Evolutionary conservation across 2,888 invertebrate species (phyloP), one percentile per base, ranked within the genome.

Genomic region (Nomada fucata): DNA sequence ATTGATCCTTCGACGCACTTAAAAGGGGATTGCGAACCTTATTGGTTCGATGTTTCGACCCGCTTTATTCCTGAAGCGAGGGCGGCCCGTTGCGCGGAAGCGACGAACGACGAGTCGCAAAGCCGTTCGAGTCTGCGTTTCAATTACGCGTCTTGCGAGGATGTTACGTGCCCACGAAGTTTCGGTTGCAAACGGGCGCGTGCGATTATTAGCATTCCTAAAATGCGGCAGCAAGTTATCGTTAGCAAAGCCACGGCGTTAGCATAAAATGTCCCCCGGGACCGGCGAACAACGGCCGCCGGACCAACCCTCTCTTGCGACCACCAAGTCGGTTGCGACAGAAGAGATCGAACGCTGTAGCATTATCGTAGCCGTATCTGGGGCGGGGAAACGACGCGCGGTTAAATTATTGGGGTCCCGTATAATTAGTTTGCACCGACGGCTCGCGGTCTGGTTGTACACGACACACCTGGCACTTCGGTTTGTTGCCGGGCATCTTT

Each of bases 361-460:
- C 83, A 83, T 90, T 91, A 92, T 92, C 91, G 85, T 72, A 79
- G 83, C 78, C 78, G 82, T 90, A 92, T 91, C 90, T 89, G 82
- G 82, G 88, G 71, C 85, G 85, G 85, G 85, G 89, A 84, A 86
- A 88, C 81, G 86, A 72, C 86, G 84, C 82, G 86, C 79, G 86
- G 88, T 86, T 91, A 89, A 92, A 91, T 92, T 91, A 92, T 92
- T 89, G 86, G 89, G 89, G 89, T 82, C 86, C 88, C 88, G 88
- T 90, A 89, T 92, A 92, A 92, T 92, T 91, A 89, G 91, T 82
- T 82, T 86, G 86, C 76, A 75, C 86, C 88, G 88, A 90, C 89
- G 89, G 90, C 88, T 88, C 90, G 91, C 86, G 91, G 91, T 90
- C 87, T 70, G 71, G 55, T 83, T 85, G 83, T 83, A 76, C 83